Conservation (phyloP, 1,140 invertebrate species). For the Mizuhopecten yessoensis region DNA sequence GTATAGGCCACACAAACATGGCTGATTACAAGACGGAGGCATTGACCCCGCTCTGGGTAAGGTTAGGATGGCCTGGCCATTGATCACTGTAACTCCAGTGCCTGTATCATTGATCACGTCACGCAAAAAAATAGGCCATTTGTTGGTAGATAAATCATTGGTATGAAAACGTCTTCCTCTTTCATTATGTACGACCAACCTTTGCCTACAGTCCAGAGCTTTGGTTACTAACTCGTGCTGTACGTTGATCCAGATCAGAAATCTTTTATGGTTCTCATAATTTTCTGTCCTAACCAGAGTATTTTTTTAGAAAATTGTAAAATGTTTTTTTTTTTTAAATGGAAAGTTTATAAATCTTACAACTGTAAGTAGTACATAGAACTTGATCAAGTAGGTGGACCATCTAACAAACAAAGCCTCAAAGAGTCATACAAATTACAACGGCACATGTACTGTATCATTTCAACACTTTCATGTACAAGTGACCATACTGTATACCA, state of each 20-base stretch:
- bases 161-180: neutral
- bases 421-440: no score
- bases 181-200: neutral
- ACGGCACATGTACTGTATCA: no score
- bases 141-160: neutral
- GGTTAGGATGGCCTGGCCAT: neutral
- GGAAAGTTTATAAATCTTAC: no score
- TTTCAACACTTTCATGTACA: no score
- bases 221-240: neutral
- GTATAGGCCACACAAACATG: conserved; percentile 28
- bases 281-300: no score
- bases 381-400: no score
- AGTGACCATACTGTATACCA: no score
- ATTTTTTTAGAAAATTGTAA: no score
- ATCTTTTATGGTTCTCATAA: no score
- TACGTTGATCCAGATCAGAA: neutral
- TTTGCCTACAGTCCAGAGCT: neutral
- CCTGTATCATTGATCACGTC: neutral
- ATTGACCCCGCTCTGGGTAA: neutral
- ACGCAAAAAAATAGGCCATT: neutral
- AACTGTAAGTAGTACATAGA: no score
- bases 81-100: neutral
- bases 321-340: no score
- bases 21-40: conserved; percentile 30
- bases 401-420: no score